These are phyloP conservation scores for Drosophila macrospina DNA, from an alignment of 2,888 invertebrate genomes.

Conservation along the genomic window DNA sequence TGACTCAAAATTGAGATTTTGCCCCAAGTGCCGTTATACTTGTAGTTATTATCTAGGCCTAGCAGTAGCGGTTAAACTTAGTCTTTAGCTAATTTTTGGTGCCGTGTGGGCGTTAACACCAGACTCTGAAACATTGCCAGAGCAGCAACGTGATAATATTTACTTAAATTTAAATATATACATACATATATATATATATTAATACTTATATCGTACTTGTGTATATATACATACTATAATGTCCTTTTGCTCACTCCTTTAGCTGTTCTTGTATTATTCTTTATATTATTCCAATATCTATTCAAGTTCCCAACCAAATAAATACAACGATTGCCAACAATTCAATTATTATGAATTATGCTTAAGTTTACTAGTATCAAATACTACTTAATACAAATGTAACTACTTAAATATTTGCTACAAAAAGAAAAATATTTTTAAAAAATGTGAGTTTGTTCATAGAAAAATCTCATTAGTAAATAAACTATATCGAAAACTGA, in stretches of 20 bases:
- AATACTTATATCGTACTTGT: slow-evolving; percentile 7
- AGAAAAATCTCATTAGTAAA: slow-evolving; percentile 15
- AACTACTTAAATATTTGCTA: slow-evolving; percentile 7
- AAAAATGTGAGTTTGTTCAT: slow-evolving; percentile 7
- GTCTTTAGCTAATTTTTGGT: slow-evolving; percentile 20
- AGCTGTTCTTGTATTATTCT: not conserved
- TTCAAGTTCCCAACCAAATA: slow-evolving; percentile 4
- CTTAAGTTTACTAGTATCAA: slow-evolving; percentile 29
- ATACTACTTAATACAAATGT: slow-evolving; percentile 14
- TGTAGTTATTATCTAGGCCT: slow-evolving; percentile 35
- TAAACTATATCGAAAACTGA: slow-evolving; percentile 4
- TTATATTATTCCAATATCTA: slow-evolving; percentile 24
- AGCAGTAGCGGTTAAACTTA: slow-evolving; percentile 20
- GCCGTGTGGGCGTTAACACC: slow-evolving; percentile 43
- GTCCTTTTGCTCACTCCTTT: slow-evolving; percentile 22
- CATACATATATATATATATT: not conserved
- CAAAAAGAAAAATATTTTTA: not conserved
- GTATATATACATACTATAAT: slow-evolving; percentile 14
- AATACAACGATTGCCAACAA: slow-evolving; percentile 24
- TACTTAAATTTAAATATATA: slow-evolving; percentile 19
- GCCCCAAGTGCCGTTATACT: slow-evolving; percentile 56
- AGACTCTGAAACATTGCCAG: slow-evolving; percentile 37
- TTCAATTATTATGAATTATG: slow-evolving; percentile 34
- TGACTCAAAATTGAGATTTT: slow-evolving; percentile 8
- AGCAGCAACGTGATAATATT: slow-evolving; percentile 57